phyloP scores from a whole-genome alignment of 2,888 invertebrate species.

The Cantharis rufa region DNA sequence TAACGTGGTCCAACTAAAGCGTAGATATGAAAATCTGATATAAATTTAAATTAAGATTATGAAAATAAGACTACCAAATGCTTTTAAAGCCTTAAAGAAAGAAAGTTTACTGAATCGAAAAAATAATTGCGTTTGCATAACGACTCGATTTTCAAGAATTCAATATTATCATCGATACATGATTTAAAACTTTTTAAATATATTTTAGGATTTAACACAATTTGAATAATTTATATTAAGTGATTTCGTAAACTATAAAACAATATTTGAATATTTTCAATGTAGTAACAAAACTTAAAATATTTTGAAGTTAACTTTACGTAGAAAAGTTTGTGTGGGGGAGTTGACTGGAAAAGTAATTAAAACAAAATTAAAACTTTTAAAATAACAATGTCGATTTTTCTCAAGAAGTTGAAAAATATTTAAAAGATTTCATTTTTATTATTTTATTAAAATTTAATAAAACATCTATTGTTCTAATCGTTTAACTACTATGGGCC shows the following conservation, averaged over 20 bases:
- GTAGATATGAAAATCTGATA: constrained; percentile 23
- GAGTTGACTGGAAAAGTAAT: not conserved
- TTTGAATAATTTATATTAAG: not conserved
- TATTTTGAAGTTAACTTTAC: not conserved
- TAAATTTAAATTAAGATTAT: constrained; percentile 30
- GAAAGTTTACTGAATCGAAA: constrained; percentile 12
- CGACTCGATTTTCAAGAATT: not conserved
- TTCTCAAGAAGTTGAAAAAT: not conserved
- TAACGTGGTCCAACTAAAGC: constrained; percentile 4
- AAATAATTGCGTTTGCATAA: constrained; percentile 24
- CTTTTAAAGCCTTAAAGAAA: constrained; percentile 13
- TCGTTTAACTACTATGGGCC: not conserved
- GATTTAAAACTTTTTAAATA: not conserved
- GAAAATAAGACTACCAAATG: constrained; percentile 22
- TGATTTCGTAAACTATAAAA: not conserved
- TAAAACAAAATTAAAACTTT: not conserved
- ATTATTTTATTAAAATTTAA: not conserved
- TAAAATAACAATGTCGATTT: not conserved
- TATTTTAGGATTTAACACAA: not conserved
- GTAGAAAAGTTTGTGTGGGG: not conserved
- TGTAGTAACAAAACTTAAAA: not conserved
- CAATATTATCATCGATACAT: not conserved
- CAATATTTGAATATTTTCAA: not conserved
- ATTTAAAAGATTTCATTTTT: not conserved
- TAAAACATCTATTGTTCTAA: not conserved